These are phyloP conservation scores for Cavia porcellus DNA, from an alignment of 2,113 vertebrate genomes.

Conservation along the genomic window DNA sequence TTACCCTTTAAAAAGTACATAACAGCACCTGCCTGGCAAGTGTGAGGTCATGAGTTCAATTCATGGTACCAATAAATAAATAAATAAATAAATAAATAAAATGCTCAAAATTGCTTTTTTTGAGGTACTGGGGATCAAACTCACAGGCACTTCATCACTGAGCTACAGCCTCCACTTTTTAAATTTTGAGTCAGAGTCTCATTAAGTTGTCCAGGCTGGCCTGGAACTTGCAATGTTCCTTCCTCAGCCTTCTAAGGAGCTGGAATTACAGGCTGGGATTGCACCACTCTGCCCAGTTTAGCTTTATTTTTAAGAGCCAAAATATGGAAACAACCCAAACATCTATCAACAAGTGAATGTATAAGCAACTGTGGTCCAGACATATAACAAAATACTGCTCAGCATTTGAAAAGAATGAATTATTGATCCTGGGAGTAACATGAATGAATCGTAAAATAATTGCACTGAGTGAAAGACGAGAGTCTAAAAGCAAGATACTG, in stretches of 20 bases:
- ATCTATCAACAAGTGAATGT: neutral
- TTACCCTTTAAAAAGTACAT: neutral
- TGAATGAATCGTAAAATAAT: neutral
- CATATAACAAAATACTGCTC: neutral
- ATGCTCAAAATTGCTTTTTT: neutral
- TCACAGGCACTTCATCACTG: neutral
- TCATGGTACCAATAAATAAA: neutral
- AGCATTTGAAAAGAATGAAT: neutral
- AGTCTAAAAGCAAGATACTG: neutral
- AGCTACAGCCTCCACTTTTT: neutral
- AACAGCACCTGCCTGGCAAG: no score
- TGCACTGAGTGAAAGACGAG: neutral
- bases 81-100: neutral
- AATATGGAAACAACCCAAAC: neutral
- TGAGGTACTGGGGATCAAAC: neutral
- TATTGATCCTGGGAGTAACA: neutral
- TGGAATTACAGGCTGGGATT: neutral
- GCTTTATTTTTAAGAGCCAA: neutral
- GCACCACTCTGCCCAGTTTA: neutral
- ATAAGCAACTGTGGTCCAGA: neutral
- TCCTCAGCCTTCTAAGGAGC: neutral
- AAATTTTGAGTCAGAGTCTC: neutral
- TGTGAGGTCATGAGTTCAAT: no score
- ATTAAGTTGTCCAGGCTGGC: neutral
- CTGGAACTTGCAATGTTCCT: neutral